Evolutionary conservation across 2,888 invertebrate genomes (phyloP).

Genomic region (Drosophila prolongata): DNA sequence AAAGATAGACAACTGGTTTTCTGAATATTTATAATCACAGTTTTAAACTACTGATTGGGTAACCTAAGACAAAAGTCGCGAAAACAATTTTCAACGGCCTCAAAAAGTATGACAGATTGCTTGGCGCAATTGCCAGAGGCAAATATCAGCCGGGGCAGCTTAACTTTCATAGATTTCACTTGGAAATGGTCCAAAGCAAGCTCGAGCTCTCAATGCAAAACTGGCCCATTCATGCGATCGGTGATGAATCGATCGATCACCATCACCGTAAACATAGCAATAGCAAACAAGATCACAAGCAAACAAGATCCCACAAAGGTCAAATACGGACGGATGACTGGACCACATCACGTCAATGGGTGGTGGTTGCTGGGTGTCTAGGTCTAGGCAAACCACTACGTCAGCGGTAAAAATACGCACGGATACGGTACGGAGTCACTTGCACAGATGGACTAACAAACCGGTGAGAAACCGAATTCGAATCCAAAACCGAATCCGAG

Average conservation of each 20-base stretch:
- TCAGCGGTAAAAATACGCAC: slow-evolving; percentile 59
- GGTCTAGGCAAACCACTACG: slow-evolving; percentile 81
- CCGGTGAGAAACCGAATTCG: slow-evolving; percentile 20
- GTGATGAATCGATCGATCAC: slow-evolving; percentile 20
- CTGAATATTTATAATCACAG: slow-evolving; percentile 35
- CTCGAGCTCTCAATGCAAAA: slow-evolving; percentile 33
- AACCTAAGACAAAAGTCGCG: slow-evolving; percentile 1
- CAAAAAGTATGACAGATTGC: slow-evolving; percentile 26
- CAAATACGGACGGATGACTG: slow-evolving; percentile 54
- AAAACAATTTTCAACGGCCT: slow-evolving; percentile 29
- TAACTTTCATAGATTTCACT: slow-evolving; percentile 78
- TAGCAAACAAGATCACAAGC: slow-evolving; percentile 66
- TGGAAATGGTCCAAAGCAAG: slow-evolving; percentile 68
- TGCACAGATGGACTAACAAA: slow-evolving; percentile 35
- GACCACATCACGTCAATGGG: slow-evolving; percentile 45
- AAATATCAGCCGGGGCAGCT: slow-evolving; percentile 27
- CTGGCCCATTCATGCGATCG: slow-evolving; percentile 57
- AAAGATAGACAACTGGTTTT: slow-evolving; percentile 27
- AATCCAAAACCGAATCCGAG: slow-evolving; percentile 22
- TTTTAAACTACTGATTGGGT: slow-evolving; percentile 4
- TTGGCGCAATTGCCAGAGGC: slow-evolving; percentile 35
- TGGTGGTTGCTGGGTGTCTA: slow-evolving; percentile 59
- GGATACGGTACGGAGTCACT: slow-evolving; percentile 18
- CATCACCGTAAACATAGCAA: neutral
- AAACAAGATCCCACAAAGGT: slow-evolving; percentile 75